phyloP scores from a whole-genome alignment of 2,888 invertebrate genomes.

The Stramonita haemastoma region DNA sequence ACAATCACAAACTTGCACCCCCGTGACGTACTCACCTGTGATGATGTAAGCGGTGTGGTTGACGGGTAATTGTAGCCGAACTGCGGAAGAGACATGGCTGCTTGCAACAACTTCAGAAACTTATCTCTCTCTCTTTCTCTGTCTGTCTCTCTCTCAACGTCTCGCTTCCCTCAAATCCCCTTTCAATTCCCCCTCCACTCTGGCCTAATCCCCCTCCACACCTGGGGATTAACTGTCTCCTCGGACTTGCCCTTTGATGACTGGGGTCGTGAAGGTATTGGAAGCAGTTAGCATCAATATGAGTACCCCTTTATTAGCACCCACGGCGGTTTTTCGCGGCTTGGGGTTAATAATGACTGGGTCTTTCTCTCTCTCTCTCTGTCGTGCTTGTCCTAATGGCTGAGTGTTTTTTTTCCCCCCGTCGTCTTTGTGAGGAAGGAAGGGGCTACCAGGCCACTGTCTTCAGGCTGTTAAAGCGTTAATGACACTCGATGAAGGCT shows the following conservation, averaged over 20 bases:
- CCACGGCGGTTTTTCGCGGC: not conserved
- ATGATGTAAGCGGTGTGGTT: conserved; percentile 44
- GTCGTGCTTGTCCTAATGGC: not conserved
- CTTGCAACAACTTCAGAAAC: not conserved
- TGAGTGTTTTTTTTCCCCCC: no score
- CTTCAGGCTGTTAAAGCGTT: not conserved
- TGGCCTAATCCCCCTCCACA: not conserved
- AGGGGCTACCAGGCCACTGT: not conserved
- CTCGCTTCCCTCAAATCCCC: not conserved
- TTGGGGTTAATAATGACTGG: conserved; percentile 1
- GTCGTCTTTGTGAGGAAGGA: not conserved
- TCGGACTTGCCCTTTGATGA: not conserved
- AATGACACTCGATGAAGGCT: not conserved
- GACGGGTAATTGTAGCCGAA: conserved; percentile 50
- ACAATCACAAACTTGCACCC: not conserved
- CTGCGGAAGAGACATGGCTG: conserved; percentile 49
- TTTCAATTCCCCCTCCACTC: not conserved
- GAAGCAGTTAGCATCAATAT: not conserved
- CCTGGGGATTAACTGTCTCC: conserved; percentile 18
- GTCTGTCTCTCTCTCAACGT: not conserved
- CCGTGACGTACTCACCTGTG: conserved; percentile 48
- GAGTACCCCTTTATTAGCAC: not conserved
- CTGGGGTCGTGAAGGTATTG: not conserved
- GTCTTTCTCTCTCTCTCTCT: not conserved
- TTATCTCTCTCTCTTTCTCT: not conserved